Conservation (phyloP, 1,140 invertebrate species). For the Halictus rubicundus region DNA sequence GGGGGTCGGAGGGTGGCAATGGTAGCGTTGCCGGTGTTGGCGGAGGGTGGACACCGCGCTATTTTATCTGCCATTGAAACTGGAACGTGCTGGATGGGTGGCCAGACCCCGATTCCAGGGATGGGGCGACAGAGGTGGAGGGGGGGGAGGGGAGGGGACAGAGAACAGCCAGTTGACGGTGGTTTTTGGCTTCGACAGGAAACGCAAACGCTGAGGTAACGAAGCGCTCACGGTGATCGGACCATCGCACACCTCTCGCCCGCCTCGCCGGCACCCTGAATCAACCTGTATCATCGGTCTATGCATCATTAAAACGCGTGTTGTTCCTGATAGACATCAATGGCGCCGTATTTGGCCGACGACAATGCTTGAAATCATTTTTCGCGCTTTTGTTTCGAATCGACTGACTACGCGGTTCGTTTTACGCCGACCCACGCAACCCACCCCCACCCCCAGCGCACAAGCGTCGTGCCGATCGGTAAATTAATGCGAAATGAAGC, state of each 20-base stretch:
- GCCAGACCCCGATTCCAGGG: too few species aligned
- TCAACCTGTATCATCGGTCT: slow-evolving; percentile 15
- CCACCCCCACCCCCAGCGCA: too few species aligned
- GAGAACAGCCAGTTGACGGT: slow-evolving; percentile 40
- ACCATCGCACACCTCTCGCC: neutral
- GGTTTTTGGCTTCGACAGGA: slow-evolving; percentile 53
- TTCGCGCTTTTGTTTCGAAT: slow-evolving; percentile 27
- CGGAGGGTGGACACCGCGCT: slow-evolving; percentile 56
- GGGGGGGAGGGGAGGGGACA: neutral
- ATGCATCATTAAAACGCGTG: slow-evolving; percentile 16
- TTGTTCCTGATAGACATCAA: neutral
- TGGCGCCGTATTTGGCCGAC: neutral
- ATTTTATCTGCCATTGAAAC: slow-evolving; percentile 67
- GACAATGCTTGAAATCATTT: slow-evolving; percentile 24
- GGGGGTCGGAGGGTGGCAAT: slow-evolving; percentile 13
- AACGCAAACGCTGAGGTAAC: slow-evolving; percentile 60
- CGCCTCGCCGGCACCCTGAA: neutral
- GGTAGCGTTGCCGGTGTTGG: slow-evolving; percentile 36
- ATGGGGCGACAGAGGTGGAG: too few species aligned
- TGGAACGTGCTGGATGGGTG: slow-evolving; percentile 48
- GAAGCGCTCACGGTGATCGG: slow-evolving; percentile 51
- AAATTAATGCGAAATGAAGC: neutral
- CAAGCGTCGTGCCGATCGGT: neutral
- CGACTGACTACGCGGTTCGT: neutral
- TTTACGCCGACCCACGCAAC: neutral